Conservation (phyloP, 2,113 vertebrate genomes). For the Atrichornis clamosus region DNA sequence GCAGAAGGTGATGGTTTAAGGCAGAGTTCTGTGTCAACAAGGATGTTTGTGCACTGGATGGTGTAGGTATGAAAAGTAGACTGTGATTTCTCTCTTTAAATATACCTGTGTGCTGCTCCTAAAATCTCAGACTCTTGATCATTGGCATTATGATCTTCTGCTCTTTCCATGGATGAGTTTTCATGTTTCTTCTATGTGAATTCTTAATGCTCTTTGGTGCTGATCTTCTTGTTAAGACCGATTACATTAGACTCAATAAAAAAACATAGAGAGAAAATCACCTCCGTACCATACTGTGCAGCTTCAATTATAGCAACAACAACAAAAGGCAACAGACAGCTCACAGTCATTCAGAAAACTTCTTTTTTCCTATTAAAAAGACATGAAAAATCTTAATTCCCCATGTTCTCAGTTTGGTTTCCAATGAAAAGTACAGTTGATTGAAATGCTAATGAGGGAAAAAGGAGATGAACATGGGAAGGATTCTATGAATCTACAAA, state of each 20-base stretch:
- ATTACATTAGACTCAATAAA: neutral
- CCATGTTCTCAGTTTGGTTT: neutral
- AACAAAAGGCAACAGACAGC: conserved; percentile 7
- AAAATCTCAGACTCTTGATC: neutral
- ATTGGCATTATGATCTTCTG: neutral
- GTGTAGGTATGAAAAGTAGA: neutral
- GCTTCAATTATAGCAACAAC: neutral
- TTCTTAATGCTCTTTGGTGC: neutral
- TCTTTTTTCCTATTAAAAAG: neutral
- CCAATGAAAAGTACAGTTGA: neutral
- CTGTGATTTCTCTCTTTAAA: neutral
- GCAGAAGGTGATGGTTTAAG: neutral
- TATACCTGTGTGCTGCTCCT: rapidly evolving
- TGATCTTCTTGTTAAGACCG: neutral
- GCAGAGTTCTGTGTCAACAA: neutral
- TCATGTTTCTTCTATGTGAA: neutral
- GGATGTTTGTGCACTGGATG: neutral
- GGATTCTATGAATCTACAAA: neutral
- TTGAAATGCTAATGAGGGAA: conserved; percentile 38
- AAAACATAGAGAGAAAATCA: neutral
- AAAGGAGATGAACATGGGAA: neutral
- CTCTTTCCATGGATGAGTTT: neutral
- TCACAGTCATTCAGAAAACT: neutral
- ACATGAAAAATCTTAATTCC: conserved; percentile 8
- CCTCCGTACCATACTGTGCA: neutral